Percentiles rank a stretch among this genome's conserved stretches.
These are phyloP conservation scores for Lithosia quadra DNA, from an alignment of 2,888 invertebrate species.

Conservation along the genomic window DNA sequence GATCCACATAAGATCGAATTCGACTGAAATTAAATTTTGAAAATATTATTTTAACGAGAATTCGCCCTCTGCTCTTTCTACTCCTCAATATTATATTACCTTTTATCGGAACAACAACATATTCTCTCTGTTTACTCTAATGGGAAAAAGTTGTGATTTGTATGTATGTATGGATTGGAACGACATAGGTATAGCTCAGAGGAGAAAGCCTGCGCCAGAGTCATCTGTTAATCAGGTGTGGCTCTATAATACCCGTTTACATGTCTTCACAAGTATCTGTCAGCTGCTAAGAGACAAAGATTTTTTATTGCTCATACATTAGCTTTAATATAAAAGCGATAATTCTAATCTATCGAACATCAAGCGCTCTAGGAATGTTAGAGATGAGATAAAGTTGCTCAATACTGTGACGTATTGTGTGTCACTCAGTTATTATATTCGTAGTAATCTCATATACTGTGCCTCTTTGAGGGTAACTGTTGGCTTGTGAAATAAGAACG, in stretches of 20 bases:
- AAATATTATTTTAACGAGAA: too few species aligned
- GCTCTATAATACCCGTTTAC: not conserved
- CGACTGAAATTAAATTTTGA: too few species aligned
- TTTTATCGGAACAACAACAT: too few species aligned
- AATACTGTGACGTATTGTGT: not conserved
- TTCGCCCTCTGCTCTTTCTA: too few species aligned
- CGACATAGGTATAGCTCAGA: not conserved
- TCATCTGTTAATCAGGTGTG: not conserved
- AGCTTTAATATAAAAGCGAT: not conserved
- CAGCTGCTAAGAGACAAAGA: not conserved
- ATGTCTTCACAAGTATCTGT: not conserved
- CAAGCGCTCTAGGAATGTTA: not conserved
- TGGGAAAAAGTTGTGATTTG: too few species aligned
- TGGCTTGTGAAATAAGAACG: not conserved
- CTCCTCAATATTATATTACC: not conserved
- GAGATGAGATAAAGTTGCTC: not conserved
- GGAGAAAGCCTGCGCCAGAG: not conserved
- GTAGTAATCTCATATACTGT: not conserved
- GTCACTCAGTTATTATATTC: not conserved
- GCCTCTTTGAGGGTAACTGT: not conserved
- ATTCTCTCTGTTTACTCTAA: too few species aligned
- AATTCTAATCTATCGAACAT: conserved; percentile 3
- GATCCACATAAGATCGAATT: too few species aligned
- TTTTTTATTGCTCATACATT: not conserved
- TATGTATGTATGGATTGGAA: too few species aligned